Base-by-base conservation (phyloP, 2,113 vertebrate genomes). In the Oophaga pumilio region DNA sequence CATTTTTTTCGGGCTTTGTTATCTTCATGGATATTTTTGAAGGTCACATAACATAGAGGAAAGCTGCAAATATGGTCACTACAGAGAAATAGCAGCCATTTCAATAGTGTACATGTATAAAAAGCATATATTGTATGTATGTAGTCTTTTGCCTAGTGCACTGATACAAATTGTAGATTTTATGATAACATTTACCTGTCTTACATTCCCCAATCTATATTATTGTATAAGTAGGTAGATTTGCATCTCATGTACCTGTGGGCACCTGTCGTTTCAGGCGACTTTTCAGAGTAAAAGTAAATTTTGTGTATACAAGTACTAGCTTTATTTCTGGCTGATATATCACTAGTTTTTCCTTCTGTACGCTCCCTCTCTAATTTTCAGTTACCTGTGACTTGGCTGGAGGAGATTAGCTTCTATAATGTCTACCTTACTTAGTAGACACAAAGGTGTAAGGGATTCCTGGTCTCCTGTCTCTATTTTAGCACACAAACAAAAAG, bases 21-120 rank as follows among this genome's bases (percentile, higher is more conserved):
- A 20, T 73, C 24, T 73, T 73, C 33, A 73, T 43, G 69, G 69
- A 43, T 73, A 15, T 43, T 18, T 73, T 43, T 73, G 28, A 43
- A 73, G 69, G 28, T 73, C 69, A 43, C 20, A 43, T 73, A 49
- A 73, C 28, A 73, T 73, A 73, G 69, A 73, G 28, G 18, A 73
- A 28, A 1, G 8, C 12, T 68, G 15, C 62, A n/a, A 64, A 64
- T 43, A 43, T 73, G 33, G 33, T 18, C 8, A 43, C 69, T 28
- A 73, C 11, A 69, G 7, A 18, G 33, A 73, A 10, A 43, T 28
- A 73, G 28, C 14, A 73, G 68, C 28, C 33, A 33, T 33, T 68
- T 5, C 24, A 26, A 68, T 68, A 68, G n/a, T 68, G 2, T 4
- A 26, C 66, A 14, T 69, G 66, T 26, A 69, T 69, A 69, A 43